Evolutionary conservation across 2,888 invertebrate genomes (phyloP).

Genomic region (Bruchidius siliquastri): DNA sequence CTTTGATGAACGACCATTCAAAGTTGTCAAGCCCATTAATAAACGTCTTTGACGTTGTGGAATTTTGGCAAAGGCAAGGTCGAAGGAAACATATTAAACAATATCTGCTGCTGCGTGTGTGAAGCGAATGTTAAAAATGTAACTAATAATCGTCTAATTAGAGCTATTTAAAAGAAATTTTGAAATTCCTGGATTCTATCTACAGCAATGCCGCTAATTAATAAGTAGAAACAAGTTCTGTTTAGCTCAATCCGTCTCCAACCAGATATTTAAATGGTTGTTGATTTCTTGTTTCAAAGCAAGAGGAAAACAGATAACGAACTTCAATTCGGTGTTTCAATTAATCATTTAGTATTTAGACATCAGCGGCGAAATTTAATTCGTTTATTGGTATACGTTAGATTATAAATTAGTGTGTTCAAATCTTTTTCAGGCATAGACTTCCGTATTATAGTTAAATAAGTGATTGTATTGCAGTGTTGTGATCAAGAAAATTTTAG

Average conservation of each 20-base stretch:
- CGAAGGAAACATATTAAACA: neutral
- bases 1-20: too few relatives aligned
- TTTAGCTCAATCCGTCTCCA: neutral
- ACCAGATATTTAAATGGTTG: neutral
- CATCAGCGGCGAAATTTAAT: neutral
- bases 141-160: neutral
- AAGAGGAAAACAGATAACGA: neutral
- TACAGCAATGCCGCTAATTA: neutral
- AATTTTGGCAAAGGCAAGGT: neutral
- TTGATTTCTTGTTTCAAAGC: neutral
- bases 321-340: neutral
- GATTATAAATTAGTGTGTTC: too few relatives aligned
- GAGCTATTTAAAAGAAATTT: neutral
- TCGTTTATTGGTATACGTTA: too few relatives aligned
- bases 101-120: neutral
- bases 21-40: too few relatives aligned
- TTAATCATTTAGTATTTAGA: neutral
- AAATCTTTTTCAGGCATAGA: too few relatives aligned
- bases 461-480: too few relatives aligned
- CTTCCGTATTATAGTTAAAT: too few relatives aligned
- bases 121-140: neutral
- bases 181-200: neutral
- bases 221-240: neutral
- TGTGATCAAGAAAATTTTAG: too few relatives aligned
- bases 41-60: neutral